Evolutionary conservation across 1,140 invertebrate species (phyloP).

Genomic region (Ostrea denselamellosa): DNA sequence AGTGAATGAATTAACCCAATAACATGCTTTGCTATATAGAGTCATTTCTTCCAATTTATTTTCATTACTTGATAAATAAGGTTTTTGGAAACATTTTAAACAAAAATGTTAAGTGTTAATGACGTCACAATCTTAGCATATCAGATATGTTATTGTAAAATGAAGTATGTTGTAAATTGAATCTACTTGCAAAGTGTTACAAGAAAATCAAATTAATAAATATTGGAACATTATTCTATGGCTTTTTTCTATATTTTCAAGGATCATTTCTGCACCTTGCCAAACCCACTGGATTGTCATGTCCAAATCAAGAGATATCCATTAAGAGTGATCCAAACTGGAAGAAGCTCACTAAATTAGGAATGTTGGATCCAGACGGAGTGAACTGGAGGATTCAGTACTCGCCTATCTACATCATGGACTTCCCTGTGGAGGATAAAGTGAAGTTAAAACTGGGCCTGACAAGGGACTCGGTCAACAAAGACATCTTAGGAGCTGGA

Average conservation of each 20-base stretch:
- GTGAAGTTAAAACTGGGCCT: slow-evolving; percentile 59
- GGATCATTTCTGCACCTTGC: slow-evolving; percentile 63
- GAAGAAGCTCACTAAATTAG: slow-evolving; percentile 42
- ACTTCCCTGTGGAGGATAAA: slow-evolving; percentile 43
- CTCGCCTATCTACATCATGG: slow-evolving; percentile 51
- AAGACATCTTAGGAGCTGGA: slow-evolving; percentile 54
- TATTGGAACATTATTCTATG: too few relatives aligned
- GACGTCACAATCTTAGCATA: too few relatives aligned
- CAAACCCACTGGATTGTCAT: slow-evolving; percentile 48
- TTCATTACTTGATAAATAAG: too few relatives aligned
- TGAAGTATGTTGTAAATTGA: too few relatives aligned
- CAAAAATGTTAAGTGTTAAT: too few relatives aligned
- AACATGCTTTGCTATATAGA: too few relatives aligned
- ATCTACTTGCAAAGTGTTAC: too few relatives aligned
- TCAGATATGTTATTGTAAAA: too few relatives aligned
- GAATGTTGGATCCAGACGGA: slow-evolving; percentile 54
- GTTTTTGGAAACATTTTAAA: too few relatives aligned
- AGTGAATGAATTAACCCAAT: too few relatives aligned
- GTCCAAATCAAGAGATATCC: slow-evolving; percentile 58
- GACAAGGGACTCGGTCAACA: slow-evolving; percentile 51
- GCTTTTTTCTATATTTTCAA: slow-evolving; percentile 22
- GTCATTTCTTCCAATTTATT: too few relatives aligned
- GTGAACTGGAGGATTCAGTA: slow-evolving; percentile 54
- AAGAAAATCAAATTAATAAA: too few relatives aligned
- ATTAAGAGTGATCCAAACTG: slow-evolving; percentile 54